Evolutionary conservation across 2,113 vertebrate species (phyloP), one percentile per base, ranked within the genome.

Genomic region (Phycodurus eques): DNA sequence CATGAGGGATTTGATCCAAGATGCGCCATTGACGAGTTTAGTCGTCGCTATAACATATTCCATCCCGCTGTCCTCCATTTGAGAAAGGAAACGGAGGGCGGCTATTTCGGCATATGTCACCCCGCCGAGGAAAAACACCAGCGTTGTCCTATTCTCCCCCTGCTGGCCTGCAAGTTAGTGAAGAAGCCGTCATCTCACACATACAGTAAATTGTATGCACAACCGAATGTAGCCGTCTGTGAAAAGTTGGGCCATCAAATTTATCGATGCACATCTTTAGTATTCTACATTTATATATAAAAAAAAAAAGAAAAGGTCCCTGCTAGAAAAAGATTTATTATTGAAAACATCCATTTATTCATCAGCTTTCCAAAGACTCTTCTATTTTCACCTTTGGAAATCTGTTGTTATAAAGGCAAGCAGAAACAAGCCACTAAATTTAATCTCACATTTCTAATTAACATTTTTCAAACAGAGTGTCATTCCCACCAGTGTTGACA

Each of bases 1-100:
- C 96, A 96, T 98, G 61, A 99, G 83, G 20, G 96, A 96, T 80
- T 96, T 96, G 64, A 99, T 89, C 96, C 97, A 99, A 46, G 92
- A 97, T 27, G 93, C 95, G 3, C 98, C 97, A 0, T 97, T 99
- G 80, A 99, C 92, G 0, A 99, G 94, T 79, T 99, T 99, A 1
- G 98, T 99, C 5, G 97, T 96, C 39, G 96, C 97, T 54, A 99
- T 96, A 4, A 99, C 92, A 0, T 99, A 99, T 61, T 99, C 98
- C 8, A 95, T 98, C 63, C 96, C 96, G 12, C 96, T 94, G 17
- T 99, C 98, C 81, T 99, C 98, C 94, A 98, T 93, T 54, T 99
- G 97, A 31, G 97, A 99, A 54, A 99, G 94, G 56, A 99, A 99
- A 0, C 97, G 92, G 44, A 99, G 93, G 0, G 98, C 97, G 0